These are phyloP conservation scores for Epistrophella euchroma DNA, from an alignment of 2,888 invertebrate species.

Conservation along the genomic window DNA sequence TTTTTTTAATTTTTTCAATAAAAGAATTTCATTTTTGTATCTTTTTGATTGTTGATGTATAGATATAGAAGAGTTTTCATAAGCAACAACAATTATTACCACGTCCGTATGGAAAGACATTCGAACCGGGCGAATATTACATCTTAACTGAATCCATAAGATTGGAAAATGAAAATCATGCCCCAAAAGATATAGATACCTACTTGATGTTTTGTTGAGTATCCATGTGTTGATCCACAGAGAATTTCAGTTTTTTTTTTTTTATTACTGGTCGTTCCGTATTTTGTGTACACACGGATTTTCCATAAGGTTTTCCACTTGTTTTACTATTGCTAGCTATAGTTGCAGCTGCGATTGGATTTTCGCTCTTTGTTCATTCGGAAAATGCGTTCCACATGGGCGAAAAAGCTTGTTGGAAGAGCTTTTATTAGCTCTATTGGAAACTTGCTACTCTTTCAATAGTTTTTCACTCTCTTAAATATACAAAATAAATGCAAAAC, in stretches of 20 bases:
- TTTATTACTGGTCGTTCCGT: constrained; percentile 20
- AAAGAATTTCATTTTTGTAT: neutral
- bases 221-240: constrained; percentile 75
- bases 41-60: neutral
- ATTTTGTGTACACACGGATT: constrained; percentile 43
- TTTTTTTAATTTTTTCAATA: constrained; percentile 27
- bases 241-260: constrained; percentile 27
- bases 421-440: constrained; percentile 47
- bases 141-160: constrained; percentile 81
- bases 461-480: constrained; percentile 34
- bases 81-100: constrained; percentile 22
- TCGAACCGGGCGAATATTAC: constrained; percentile 82
- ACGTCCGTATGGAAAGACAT: constrained; percentile 80
- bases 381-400: constrained; percentile 66
- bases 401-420: constrained; percentile 56
- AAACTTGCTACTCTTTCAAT: constrained; percentile 44
- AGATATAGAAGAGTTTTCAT: constrained; percentile 38
- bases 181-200: constrained; percentile 73
- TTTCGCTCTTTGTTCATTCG: constrained; percentile 20
- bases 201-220: constrained; percentile 71
- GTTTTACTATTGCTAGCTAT: constrained; percentile 39
- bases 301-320: constrained; percentile 51
- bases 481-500: neutral
- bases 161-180: constrained; percentile 73
- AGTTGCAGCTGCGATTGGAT: constrained; percentile 38